A percentile compares a stretch with the other conserved stretches of the same genome.
Conservation (phyloP, 2,888 invertebrate genomes). For the Barypeithes pellucidus region DNA sequence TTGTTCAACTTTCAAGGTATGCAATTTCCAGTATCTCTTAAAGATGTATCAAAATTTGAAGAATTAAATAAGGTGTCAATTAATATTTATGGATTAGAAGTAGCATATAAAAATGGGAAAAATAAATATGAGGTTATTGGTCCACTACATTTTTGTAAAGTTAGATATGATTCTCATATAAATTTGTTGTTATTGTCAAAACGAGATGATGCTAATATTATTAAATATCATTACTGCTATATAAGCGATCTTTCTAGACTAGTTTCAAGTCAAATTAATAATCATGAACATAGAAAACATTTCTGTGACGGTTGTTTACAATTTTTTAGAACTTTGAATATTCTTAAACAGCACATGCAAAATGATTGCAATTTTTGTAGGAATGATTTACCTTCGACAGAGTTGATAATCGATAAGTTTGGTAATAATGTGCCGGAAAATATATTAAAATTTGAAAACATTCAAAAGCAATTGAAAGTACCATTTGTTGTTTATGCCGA, state of each 20-base stretch:
- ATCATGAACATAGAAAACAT: slow-evolving; percentile 33
- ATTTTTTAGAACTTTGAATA: slow-evolving; percentile 2
- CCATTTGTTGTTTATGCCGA: slow-evolving; percentile 27
- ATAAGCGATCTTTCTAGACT: slow-evolving; percentile 12
- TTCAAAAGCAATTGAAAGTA: slow-evolving; percentile 50
- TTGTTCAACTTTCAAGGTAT: too few relatives aligned
- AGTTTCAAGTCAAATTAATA: slow-evolving; percentile 38
- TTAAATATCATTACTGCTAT: not conserved
- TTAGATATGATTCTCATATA: not conserved
- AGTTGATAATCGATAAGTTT: slow-evolving; percentile 31
- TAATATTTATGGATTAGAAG: not conserved
- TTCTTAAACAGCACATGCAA: slow-evolving; percentile 36
- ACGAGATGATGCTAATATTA: not conserved
- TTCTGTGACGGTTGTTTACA: slow-evolving; percentile 40
- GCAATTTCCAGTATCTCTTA: not conserved
- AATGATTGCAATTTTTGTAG: slow-evolving; percentile 27
- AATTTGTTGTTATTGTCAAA: too few relatives aligned
- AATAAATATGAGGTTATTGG: not conserved
- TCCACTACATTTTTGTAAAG: not conserved
- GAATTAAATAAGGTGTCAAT: not conserved
- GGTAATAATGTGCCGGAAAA: slow-evolving; percentile 32
- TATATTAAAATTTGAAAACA: slow-evolving; percentile 44
- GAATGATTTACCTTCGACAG: slow-evolving; percentile 3
- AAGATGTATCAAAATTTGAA: not conserved
- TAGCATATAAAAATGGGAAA: not conserved